phyloP scores from a whole-genome alignment of 2,113 vertebrate genomes.

The Tursiops truncatus region DNA sequence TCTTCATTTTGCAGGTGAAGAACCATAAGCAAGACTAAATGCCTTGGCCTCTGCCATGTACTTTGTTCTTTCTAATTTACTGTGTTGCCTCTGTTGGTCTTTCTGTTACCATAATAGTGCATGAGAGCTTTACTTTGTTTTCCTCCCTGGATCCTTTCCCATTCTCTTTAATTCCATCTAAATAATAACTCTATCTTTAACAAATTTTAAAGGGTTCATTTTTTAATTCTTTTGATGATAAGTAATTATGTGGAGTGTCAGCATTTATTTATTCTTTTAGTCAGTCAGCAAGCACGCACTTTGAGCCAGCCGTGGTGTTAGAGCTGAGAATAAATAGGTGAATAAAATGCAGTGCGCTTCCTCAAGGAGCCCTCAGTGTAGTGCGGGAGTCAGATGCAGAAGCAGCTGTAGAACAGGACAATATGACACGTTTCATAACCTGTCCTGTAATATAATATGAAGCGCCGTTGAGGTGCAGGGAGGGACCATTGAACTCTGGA shows the following conservation, averaged over 20 bases:
- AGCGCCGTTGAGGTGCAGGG: not conserved
- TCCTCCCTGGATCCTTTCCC: not conserved
- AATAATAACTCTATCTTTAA: not conserved
- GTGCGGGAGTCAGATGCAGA: not conserved
- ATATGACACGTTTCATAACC: not conserved
- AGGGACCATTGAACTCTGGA: not conserved
- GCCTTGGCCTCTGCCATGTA: not conserved
- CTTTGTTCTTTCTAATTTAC: not conserved
- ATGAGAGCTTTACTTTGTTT: not conserved
- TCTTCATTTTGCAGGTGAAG: not conserved
- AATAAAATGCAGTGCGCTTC: not conserved
- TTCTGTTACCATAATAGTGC: not conserved
- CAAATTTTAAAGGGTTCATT: not conserved
- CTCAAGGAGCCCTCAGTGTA: not conserved
- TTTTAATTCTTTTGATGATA: not conserved
- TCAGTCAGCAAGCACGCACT: not conserved
- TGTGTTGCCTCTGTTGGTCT: not conserved
- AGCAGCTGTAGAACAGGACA: not conserved
- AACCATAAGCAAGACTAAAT: not conserved
- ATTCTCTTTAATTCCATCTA: not conserved
- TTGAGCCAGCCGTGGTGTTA: not conserved
- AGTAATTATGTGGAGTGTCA: not conserved
- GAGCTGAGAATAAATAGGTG: not conserved
- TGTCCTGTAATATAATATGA: too few relatives aligned
- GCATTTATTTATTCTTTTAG: not conserved